These are phyloP conservation scores for Chromoteleia sp. DNA, from an alignment of 2,888 invertebrate species.

Conservation along the genomic window DNA sequence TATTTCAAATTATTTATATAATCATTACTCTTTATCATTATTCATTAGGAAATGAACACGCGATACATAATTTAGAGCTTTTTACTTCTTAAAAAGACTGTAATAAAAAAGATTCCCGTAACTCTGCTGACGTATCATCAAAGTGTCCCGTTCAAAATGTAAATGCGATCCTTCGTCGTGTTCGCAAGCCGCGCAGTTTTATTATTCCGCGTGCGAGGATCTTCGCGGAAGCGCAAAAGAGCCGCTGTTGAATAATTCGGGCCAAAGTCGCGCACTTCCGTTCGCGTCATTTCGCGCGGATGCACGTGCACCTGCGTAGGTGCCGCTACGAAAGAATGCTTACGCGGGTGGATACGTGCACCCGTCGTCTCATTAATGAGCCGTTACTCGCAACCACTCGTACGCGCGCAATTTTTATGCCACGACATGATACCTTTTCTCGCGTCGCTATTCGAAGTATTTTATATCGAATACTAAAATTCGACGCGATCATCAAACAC, in stretches of 20 bases:
- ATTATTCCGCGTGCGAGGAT: constrained; percentile 50
- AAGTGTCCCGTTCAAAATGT: constrained; percentile 54
- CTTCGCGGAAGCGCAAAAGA: constrained; percentile 57
- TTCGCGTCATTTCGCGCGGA: constrained; percentile 57
- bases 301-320: constrained; percentile 64
- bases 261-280: constrained; percentile 63
- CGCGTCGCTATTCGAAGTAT: too few relatives aligned
- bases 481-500: too few relatives aligned
- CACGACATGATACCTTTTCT: background rate
- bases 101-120: constrained; percentile 8
- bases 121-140: constrained; percentile 37
- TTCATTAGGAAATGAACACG: too few relatives aligned
- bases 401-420: constrained; percentile 23
- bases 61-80: too few relatives aligned
- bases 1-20: too few relatives aligned
- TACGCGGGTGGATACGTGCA: constrained; percentile 62
- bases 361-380: constrained; percentile 54
- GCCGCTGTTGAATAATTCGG: constrained; percentile 65
- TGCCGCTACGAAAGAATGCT: constrained; percentile 56
- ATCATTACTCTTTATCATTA: too few relatives aligned
- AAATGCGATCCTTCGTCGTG: constrained; percentile 38
- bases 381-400: constrained; percentile 52
- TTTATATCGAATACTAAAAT: too few relatives aligned
- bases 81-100: background rate
- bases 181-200: constrained; percentile 46